A percentile compares a stretch with the other conserved stretches of the same genome.
phyloP scores from a whole-genome alignment of 2,888 invertebrate species.

The Encarsia formosa region DNA sequence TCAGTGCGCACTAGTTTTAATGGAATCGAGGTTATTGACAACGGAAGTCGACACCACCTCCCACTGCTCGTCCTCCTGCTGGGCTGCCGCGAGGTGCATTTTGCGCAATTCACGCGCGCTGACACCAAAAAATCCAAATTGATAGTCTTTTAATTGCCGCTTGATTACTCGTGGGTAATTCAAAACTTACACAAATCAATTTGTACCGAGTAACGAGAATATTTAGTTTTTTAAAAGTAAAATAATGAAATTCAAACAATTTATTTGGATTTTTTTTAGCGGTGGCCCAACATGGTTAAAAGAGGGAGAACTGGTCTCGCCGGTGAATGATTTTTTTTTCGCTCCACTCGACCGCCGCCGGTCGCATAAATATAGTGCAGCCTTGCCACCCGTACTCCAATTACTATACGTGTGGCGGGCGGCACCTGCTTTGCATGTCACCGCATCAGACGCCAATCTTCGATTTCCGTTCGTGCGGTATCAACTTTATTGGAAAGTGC shows the following conservation, averaged over 20 bases:
- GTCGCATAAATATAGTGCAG: conserved; percentile 42
- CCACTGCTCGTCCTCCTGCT: neutral
- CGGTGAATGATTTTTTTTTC: conserved; percentile 25
- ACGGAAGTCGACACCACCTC: conserved; percentile 25
- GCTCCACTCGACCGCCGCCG: conserved; percentile 20
- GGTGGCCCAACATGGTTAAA: conserved; percentile 42
- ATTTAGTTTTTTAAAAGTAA: too few relatives aligned
- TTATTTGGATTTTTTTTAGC: conserved; percentile 47
- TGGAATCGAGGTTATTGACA: conserved; percentile 20
- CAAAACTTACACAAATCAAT: too few relatives aligned
- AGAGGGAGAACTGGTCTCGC: conserved; percentile 1
- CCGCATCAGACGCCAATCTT: conserved; percentile 43
- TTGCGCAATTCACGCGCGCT: neutral
- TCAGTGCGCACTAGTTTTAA: conserved; percentile 18
- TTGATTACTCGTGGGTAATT: too few relatives aligned
- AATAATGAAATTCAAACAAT: too few relatives aligned
- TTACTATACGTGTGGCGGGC: conserved; percentile 40
- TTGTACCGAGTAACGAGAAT: too few relatives aligned
- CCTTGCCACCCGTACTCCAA: conserved; percentile 47
- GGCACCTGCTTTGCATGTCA: conserved; percentile 47
- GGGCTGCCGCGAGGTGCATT: conserved; percentile 1
- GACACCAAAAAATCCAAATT: neutral
- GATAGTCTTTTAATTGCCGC: neutral
- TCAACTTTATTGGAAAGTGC: too few relatives aligned
- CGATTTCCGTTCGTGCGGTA: conserved; percentile 39